These are phyloP conservation scores for Orestias chungarensis DNA, from an alignment of 2,797 vertebrate species.

Conservation along the genomic window DNA sequence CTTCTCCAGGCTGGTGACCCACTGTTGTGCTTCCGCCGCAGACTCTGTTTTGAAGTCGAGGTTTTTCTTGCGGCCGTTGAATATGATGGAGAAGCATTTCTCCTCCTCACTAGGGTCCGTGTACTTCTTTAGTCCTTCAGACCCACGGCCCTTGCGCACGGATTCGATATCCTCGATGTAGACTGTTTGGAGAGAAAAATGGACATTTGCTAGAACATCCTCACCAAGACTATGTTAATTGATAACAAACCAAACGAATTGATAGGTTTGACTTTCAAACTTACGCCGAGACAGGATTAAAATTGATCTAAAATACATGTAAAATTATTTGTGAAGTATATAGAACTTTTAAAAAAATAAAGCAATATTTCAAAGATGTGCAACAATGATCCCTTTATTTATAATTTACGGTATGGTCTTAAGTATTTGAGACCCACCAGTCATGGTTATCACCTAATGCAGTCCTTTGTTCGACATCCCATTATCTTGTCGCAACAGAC, in stretches of 20 bases:
- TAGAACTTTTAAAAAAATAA: background rate
- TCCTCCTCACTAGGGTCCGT: slow-evolving; percentile 79
- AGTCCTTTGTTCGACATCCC: slow-evolving; percentile 2
- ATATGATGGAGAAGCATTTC: slow-evolving; percentile 93
- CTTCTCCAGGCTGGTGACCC: slow-evolving; percentile 88
- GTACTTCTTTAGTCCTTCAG: slow-evolving; percentile 89
- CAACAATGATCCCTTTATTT: background rate
- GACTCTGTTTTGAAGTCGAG: slow-evolving; percentile 88
- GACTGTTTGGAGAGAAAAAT: slow-evolving; percentile 77
- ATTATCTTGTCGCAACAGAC: slow-evolving; percentile 30
- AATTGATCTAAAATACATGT: background rate
- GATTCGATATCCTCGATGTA: slow-evolving; percentile 91
- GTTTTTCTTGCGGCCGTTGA: slow-evolving; percentile 87
- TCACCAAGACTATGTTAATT: background rate
- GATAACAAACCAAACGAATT: background rate
- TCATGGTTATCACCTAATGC: background rate
- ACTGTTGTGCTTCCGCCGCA: slow-evolving; percentile 78
- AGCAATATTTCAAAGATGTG: background rate
- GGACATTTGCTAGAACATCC: slow-evolving; percentile 4
- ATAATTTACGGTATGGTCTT: background rate
- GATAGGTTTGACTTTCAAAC: background rate
- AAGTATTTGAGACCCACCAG: background rate
- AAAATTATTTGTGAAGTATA: background rate
- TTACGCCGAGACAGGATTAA: background rate
- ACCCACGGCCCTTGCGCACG: slow-evolving; percentile 89